A percentile compares a stretch with the other conserved stretches of the same genome.
Evolutionary conservation across 2,113 vertebrate species (phyloP).

Genomic region (Loxodonta africana): DNA sequence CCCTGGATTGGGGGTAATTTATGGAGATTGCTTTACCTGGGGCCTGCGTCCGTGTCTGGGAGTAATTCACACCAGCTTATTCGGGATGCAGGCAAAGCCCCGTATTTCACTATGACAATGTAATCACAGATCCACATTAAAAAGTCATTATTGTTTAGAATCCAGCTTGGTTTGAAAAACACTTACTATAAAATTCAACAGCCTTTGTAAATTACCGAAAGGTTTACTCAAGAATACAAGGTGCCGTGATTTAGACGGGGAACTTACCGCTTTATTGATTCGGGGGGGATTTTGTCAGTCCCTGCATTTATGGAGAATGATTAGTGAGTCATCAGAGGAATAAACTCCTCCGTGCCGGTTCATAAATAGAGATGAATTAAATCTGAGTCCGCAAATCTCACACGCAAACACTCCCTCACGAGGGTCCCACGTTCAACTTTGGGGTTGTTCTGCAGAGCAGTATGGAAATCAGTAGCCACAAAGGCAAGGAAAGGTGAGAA

Average conservation of each 20-base stretch:
- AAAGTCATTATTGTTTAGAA: conserved; percentile 99
- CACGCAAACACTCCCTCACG: conserved; percentile 62
- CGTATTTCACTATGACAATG: conserved; percentile 99
- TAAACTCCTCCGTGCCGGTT: conserved; percentile 88
- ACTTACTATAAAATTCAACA: conserved; percentile 96
- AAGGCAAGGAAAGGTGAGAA: not conserved
- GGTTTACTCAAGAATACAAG: conserved; percentile 96
- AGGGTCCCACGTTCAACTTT: not conserved
- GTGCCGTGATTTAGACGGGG: conserved; percentile 93
- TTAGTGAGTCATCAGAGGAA: conserved; percentile 92
- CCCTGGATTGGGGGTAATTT: conserved; percentile 99
- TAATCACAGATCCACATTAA: conserved; percentile 99
- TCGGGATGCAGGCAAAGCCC: conserved; percentile 94
- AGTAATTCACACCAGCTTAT: conserved; percentile 95
- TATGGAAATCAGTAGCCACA: not conserved
- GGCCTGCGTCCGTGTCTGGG: conserved; percentile 91
- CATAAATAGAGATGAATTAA: conserved; percentile 89
- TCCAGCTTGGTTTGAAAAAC: conserved; percentile 97
- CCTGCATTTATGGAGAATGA: conserved; percentile 90
- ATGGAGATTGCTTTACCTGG: conserved; percentile 98
- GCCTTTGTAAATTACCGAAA: conserved; percentile 95
- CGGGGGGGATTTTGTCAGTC: conserved; percentile 87
- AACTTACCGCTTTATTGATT: conserved; percentile 94
- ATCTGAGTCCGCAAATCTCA: conserved; percentile 75
- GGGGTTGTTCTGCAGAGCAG: not conserved